These are phyloP conservation scores for Alosa sapidissima DNA, from an alignment of 2,797 vertebrate genomes.

Conservation along the genomic window DNA sequence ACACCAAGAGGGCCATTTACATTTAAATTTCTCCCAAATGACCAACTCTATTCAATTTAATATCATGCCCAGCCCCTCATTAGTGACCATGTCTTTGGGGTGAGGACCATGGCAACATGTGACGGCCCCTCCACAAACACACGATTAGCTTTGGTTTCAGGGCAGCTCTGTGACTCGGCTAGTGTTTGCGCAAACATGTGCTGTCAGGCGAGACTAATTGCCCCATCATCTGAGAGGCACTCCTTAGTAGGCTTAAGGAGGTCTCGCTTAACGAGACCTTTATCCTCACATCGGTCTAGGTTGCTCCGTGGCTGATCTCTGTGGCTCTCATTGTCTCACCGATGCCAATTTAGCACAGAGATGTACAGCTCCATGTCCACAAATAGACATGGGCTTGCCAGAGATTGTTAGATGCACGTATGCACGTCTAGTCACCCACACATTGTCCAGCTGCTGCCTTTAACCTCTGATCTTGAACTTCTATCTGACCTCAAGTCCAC, in stretches of 20 bases:
- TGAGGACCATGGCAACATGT: not conserved
- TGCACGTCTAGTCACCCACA: not conserved
- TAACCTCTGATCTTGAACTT: not conserved
- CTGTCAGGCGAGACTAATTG: slow-evolving; percentile 43
- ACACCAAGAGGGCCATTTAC: not conserved
- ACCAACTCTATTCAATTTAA: not conserved
- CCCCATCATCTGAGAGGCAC: slow-evolving; percentile 42
- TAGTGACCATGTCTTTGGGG: not conserved
- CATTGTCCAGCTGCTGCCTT: not conserved
- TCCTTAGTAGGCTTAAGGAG: slow-evolving; percentile 37
- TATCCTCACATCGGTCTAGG: not conserved
- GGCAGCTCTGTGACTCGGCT: not conserved
- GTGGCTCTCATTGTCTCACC: not conserved
- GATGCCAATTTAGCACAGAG: slow-evolving; percentile 7
- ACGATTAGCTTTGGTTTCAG: not conserved
- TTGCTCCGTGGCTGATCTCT: slow-evolving; percentile 15
- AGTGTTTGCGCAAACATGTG: slow-evolving; percentile 1
- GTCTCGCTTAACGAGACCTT: slow-evolving; percentile 39
- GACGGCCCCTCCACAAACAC: not conserved
- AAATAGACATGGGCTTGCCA: not conserved
- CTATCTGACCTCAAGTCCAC: not conserved
- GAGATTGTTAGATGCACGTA: not conserved
- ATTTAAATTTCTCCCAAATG: not conserved
- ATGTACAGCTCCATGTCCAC: not conserved
- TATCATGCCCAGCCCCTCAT: not conserved